Base-by-base conservation (phyloP, 2,888 invertebrate genomes). In the Tuta absoluta region DNA sequence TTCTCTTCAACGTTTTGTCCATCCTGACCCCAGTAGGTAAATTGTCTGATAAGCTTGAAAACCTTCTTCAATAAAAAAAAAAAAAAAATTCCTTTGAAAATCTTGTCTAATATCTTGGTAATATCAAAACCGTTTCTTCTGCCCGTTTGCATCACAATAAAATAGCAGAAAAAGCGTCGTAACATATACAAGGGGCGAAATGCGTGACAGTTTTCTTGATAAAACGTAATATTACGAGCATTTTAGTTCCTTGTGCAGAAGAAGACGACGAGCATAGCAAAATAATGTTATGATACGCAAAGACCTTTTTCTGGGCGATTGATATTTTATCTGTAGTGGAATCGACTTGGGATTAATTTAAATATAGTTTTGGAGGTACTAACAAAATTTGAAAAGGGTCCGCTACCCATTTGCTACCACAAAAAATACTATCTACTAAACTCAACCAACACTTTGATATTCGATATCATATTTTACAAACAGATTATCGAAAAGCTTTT, bases 201-300 rank as follows among this genome's bases (percentile, higher is more conserved):
- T 72, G 71, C 75, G 69, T 78, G 80, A 80, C 80, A 81, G 78
- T 80, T 82, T 79, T 75, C 73, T 75, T 77, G 79, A 81, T 81
- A 79, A 76, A 79, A 80, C 76, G 79, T 80, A 79, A 79, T 77
- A 75, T 76, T 74, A 72, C 65, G 73, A 70, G 75, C 75, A 75
- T 74, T 74, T 75, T 72, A 76, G 76, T 78, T 79, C 77, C 79
- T 64, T 64, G 45, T 75, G 74, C 68, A 71, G 72, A 72, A 72
- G 71, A 75, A 64, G 68, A 69, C 72, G 70, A 71, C 70, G 64
- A 68, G 71, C 72, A 70, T 72, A 72, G 73, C 70, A 63, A 72
- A 33, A 33, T 33, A 33, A 74, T 71, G 73, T 66, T 69, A 58
- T 49, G 51, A 24, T 28, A 60, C 60, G 60, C 48, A 21, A 62